These are phyloP conservation scores for Geopemphigus sp. DNA, from an alignment of 1,140 invertebrate species.

Conservation along the genomic window DNA sequence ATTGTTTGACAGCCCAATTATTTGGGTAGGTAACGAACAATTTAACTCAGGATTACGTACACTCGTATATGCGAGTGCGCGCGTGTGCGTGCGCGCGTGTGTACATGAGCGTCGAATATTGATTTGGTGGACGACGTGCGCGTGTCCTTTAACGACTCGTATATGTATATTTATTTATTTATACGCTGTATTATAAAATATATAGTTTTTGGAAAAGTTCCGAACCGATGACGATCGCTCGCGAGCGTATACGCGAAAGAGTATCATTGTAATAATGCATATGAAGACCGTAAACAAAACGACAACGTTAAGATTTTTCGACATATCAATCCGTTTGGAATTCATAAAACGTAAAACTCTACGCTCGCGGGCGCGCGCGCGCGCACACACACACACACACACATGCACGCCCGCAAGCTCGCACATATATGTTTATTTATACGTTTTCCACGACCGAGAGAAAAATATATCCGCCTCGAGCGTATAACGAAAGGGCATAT, in stretches of 20 bases:
- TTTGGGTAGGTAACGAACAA: not conserved
- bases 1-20: constrained; percentile 16
- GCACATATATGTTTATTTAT: not conserved
- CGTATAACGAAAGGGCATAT: not conserved
- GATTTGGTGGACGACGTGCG: no score
- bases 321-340: not conserved
- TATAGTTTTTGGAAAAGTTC: not conserved
- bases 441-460: not conserved
- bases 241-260: not conserved
- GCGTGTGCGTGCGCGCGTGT: not conserved
- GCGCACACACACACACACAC: no score
- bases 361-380: not conserved
- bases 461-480: not conserved
- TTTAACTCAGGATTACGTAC: not conserved
- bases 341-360: not conserved
- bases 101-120: not conserved
- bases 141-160: no score
- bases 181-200: not conserved
- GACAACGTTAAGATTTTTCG: not conserved
- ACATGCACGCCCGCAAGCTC: no score
- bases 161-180: not conserved
- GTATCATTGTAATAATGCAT: no score
- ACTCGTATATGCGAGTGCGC: not conserved
- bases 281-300: not conserved
- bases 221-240: not conserved